Base-by-base conservation (phyloP, 2,888 invertebrate species). In the Caenorhabditis uteleia region DNA sequence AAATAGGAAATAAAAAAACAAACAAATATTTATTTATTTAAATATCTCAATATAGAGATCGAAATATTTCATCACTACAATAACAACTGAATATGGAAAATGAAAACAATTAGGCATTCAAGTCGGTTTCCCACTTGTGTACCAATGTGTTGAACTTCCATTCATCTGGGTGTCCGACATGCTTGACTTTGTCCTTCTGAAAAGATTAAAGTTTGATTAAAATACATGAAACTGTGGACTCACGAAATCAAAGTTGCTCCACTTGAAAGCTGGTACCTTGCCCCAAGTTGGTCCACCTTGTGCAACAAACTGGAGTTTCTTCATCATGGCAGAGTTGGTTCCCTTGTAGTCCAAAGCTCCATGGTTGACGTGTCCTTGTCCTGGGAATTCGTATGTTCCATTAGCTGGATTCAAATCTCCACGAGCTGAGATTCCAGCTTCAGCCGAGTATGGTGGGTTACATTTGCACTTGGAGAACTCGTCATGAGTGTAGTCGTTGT, bases 161-260 rank as follows among this genome's bases (percentile, higher is more conserved):
- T 43, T 87, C 83, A 74, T 91, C 90, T 0, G 91, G 91, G 10
- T 91, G 89, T 2, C 90, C 90, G 62, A 87, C 83, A 78, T 91
- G 91, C 39, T 71, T 75, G 8, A 80, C 80, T 20, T 68, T 75
- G 44, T 66, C 61, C 20, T 68, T 70, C 72, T 66, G 60, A 42
- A 70, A 58, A 14, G 25, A 4, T 33, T 18, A 40, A 43, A 16
- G 29, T 29, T n/a, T 31, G n/a, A 33, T 26, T 27, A 29, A 20
- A 27, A 27, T 18, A 10, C 12, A 50, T 38, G 25, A 26, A 6
- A 39, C 10, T 4, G 25, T 23, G n/a, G 33, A 55, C 70, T 55
- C 56, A 80, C 86, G 77, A 89, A 90, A 65, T 87, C 89, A 66
- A 88, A 88, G 47, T 87, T 88, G 48, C 89, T 89, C 92, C 92